Evolutionary conservation across 2,888 invertebrate species (phyloP).

Genomic region (Cheilosia urbana): DNA sequence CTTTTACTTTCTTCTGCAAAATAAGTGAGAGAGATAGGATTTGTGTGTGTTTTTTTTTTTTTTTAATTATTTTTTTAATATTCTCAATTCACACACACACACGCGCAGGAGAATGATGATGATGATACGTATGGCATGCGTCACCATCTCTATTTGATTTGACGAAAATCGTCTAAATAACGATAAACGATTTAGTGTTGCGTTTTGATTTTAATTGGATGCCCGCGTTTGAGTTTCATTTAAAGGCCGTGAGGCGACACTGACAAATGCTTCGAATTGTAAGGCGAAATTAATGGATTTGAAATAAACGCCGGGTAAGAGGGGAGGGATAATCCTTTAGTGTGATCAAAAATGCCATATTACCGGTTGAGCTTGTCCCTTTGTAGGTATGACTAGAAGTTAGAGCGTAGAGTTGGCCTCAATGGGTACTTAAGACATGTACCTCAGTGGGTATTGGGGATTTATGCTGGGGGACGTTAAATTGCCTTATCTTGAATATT

Average conservation of each 20-base stretch:
- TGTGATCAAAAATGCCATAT: too few species aligned
- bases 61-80: not conserved
- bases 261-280: not conserved
- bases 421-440: too few species aligned
- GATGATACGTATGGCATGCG: not conserved
- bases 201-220: constrained; percentile 74
- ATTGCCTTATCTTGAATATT: too few species aligned
- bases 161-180: constrained; percentile 56
- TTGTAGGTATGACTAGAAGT: too few species aligned
- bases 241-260: not conserved
- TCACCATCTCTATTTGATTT: constrained; percentile 35
- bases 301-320: not conserved
- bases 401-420: too few species aligned
- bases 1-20: constrained; percentile 21
- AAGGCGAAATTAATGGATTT: not conserved
- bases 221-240: constrained; percentile 34
- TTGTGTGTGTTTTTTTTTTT: not conserved
- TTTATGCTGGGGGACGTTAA: too few species aligned
- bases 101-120: not conserved
- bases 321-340: too few species aligned
- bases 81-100: not conserved
- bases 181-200: constrained; percentile 71
- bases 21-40: constrained; percentile 2
- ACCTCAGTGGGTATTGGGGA: too few species aligned
- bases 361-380: too few species aligned